These are phyloP conservation scores for Eurytemora carolleeae DNA, from an alignment of 1,140 invertebrate species.

Conservation along the genomic window DNA sequence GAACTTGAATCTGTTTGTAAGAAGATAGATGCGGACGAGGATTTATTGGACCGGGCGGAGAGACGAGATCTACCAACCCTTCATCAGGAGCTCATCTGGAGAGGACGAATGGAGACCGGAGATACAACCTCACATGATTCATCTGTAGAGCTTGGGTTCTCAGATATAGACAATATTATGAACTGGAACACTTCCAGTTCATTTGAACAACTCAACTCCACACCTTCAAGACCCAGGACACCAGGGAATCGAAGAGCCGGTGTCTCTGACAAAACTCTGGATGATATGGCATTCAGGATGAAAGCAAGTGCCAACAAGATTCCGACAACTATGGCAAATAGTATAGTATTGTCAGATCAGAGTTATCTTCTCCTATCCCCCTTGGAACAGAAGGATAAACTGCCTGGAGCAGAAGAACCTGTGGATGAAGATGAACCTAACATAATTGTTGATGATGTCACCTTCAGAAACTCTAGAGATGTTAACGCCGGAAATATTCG, in stretches of 20 bases:
- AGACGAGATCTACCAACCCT: constrained; percentile 42
- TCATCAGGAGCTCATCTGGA: constrained; percentile 23
- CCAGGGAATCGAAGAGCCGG: constrained; percentile 25
- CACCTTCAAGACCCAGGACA: constrained; percentile 18
- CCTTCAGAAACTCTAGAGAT: constrained; percentile 52
- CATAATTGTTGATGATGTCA: constrained; percentile 56
- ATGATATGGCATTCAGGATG: constrained; percentile 57
- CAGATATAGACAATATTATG: constrained; percentile 18
- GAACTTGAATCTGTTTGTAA: constrained; percentile 67
- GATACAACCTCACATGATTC: constrained; percentile 1
- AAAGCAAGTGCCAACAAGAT: constrained; percentile 30
- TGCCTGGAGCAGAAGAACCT: constrained; percentile 12
- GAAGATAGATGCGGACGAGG: constrained; percentile 56
- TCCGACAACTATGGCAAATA: constrained; percentile 16
- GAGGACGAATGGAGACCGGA: neutral
- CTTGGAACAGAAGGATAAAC: constrained; percentile 10
- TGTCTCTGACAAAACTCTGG: constrained; percentile 40
- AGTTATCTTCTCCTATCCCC: constrained; percentile 51
- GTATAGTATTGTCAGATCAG: constrained; percentile 27
- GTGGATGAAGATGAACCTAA: constrained; percentile 44
- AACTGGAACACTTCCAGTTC: constrained; percentile 19
- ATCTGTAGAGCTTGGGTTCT: constrained; percentile 9
- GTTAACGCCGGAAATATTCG: constrained; percentile 45
- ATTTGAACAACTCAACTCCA: constrained; percentile 15
- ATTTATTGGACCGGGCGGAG: constrained; percentile 51